These are phyloP conservation scores for Malaclemys terrapin DNA, from an alignment of 2,113 vertebrate genomes.

Conservation along the genomic window DNA sequence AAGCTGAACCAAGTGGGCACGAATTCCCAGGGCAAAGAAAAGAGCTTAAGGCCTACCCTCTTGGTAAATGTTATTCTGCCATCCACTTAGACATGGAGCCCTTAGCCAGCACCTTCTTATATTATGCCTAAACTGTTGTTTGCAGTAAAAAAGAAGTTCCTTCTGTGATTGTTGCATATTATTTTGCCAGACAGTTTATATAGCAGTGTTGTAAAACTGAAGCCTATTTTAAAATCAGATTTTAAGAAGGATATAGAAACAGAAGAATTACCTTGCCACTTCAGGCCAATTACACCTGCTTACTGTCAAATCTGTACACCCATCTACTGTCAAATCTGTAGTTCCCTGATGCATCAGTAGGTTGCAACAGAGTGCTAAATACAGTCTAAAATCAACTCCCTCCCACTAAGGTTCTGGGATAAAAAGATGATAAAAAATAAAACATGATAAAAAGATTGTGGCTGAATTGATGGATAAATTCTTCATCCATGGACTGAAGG, in stretches of 20 bases:
- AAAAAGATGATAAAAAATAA: too few species aligned
- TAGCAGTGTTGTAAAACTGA: neutral
- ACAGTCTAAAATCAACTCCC: constrained; percentile 20
- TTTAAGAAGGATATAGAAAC: neutral
- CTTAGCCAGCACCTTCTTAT: accelerated
- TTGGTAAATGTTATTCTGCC: neutral
- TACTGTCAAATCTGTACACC: neutral
- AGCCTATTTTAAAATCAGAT: neutral
- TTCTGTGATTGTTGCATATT: accelerated
- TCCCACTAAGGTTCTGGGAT: neutral
- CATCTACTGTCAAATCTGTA: constrained; percentile 32
- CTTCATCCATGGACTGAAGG: accelerated
- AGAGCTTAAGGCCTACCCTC: neutral
- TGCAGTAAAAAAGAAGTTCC: neutral
- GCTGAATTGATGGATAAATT: neutral
- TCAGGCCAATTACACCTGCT: neutral
- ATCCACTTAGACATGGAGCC: neutral
- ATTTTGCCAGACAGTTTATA: neutral
- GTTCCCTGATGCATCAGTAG: constrained; percentile 76
- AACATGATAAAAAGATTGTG: neutral
- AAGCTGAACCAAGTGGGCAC: neutral
- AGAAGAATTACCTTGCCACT: neutral
- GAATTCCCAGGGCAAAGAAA: neutral
- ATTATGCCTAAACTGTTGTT: neutral
- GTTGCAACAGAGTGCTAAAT: constrained; percentile 79